Conservation (phyloP, 2,888 invertebrate genomes). For the Drosophila leonis region DNA sequence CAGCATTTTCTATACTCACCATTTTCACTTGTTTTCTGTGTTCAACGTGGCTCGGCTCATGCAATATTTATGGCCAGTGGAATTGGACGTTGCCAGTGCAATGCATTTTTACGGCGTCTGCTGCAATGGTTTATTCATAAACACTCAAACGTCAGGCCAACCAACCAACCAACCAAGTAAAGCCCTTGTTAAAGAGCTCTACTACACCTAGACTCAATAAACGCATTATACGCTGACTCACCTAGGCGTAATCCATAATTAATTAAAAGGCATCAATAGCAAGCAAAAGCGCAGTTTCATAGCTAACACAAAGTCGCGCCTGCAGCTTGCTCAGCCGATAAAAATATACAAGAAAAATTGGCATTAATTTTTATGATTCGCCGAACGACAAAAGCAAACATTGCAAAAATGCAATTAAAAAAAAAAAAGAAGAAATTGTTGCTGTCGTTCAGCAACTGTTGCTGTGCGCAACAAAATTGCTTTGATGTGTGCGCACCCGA, state of each 20-base stretch:
- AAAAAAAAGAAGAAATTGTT: slow-evolving; percentile 18
- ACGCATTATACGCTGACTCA: slow-evolving; percentile 10
- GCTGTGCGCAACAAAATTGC: slow-evolving; percentile 51
- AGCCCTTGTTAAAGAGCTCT: not conserved
- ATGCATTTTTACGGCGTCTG: slow-evolving; percentile 54
- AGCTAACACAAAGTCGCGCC: not conserved
- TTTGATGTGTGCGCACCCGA: slow-evolving; percentile 46
- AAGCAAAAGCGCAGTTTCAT: not conserved
- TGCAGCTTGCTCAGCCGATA: not conserved
- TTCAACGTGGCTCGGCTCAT: slow-evolving; percentile 36
- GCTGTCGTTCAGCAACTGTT: slow-evolving; percentile 31
- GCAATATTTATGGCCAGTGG: slow-evolving; percentile 56
- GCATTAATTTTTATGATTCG: slow-evolving; percentile 20
- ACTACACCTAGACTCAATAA: not conserved
- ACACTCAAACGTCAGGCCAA: slow-evolving; percentile 9
- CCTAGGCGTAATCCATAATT: slow-evolving; percentile 21
- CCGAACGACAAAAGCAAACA: slow-evolving; percentile 10
- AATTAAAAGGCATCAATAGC: not conserved
- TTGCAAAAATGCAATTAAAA: slow-evolving; percentile 52
- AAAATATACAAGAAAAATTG: slow-evolving; percentile 6
- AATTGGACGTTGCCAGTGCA: slow-evolving; percentile 49
- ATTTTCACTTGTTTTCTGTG: slow-evolving; percentile 1
- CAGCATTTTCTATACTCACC: not conserved
- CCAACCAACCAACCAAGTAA: slow-evolving; percentile 14
- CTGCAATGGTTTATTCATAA: slow-evolving; percentile 56